Base-by-base conservation (phyloP, 2,113 vertebrate species). In the Cichladusa arquata region DNA sequence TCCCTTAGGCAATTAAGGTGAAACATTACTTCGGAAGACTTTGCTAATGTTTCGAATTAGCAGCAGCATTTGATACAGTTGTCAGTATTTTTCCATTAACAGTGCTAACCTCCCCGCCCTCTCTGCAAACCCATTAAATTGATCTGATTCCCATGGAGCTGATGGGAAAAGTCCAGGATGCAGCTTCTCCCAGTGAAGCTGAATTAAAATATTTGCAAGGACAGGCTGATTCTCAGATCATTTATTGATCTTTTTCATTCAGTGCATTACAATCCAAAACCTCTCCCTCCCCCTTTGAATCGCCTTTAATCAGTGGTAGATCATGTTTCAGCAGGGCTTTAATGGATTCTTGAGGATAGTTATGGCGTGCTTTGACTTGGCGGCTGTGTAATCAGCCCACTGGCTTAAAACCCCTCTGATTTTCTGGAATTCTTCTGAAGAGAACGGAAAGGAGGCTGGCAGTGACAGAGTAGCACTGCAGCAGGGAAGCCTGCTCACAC, bases 1-100 rank as follows among this genome's bases (percentile, higher is more conserved):
- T 93, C 96, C 94, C 91, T 47, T 7, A 88, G 94, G 95, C 92
- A 96, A 93, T 96, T 95, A 95, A 97, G 93, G 94, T 95, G 94
- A 96, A 96, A 85, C 94, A 69, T 64, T 94, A 69, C 88, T 94
- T 87, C 0, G 48, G 91, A 95, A 95, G 83, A 64, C 72, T 20
- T 70, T 86, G 54, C 83, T 93, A 81, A 86, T 86, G 93, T 95
- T 97, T 96, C 2, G 0, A 93, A 96, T 97, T 92, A 96, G 92
- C 86, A 91, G 86, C 81, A 92, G 93, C 83, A 93, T 88, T 96
- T 78, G 88, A 95, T 93, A 92, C 86, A 90, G 77, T 78, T 91
- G 92, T 92, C 70, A 78, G 85, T 93, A 72, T 88, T 90, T 93
- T 91, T 94, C 93, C 93, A 94, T 95, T 88, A 89, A 60, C 42